phyloP scores from a whole-genome alignment of 2,113 vertebrate genomes.

The Alligator sinensis region DNA sequence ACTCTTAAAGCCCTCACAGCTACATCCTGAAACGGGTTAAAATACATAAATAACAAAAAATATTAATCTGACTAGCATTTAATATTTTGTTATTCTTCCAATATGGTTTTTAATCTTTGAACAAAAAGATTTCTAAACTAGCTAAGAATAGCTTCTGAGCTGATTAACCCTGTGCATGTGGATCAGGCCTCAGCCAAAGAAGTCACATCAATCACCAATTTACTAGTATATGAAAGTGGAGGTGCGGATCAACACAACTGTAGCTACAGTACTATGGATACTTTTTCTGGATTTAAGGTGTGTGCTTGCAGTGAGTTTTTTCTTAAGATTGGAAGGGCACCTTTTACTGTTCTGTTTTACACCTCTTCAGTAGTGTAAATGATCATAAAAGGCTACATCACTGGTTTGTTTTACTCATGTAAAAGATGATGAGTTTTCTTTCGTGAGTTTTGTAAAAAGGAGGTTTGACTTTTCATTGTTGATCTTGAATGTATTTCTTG shows the following conservation, averaged over 20 bases:
- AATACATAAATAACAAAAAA: neutral
- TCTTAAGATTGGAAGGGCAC: neutral
- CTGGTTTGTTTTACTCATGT: fast-evolving
- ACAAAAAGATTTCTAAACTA: no score
- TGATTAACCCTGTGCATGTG: neutral
- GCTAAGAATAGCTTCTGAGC: no score
- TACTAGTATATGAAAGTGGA: neutral
- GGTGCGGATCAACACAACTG: neutral
- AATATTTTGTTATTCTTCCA: no score
- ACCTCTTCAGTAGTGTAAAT: neutral
- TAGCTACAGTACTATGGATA: neutral
- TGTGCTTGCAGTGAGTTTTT: neutral
- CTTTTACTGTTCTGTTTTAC: neutral
- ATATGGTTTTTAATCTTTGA: no score
- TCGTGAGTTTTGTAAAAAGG: neutral
- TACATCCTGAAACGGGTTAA: neutral
- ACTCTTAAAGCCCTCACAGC: neutral
- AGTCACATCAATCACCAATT: neutral
- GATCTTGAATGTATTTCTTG: neutral
- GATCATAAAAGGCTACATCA: neutral
- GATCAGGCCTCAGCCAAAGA: neutral
- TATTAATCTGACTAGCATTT: neutral
- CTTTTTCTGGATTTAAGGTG: neutral
- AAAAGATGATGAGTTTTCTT: neutral
- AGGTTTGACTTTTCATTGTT: neutral